Conservation (phyloP, 2,888 invertebrate species). For the Polydrusus tereticollis region DNA sequence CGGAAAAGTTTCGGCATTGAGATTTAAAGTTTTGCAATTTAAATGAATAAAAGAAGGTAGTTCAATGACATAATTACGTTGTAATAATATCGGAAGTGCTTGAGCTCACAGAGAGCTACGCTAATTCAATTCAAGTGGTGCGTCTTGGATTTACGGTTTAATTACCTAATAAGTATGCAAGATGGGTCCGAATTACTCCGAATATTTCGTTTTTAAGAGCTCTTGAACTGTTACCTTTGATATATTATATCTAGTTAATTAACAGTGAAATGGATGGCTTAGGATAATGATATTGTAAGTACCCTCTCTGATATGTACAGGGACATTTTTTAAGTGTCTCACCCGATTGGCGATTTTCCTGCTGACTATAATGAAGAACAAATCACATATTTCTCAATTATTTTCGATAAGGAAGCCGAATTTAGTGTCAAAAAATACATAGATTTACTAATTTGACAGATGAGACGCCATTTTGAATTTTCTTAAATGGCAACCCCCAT, state of each 20-base stretch:
- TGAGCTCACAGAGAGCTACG: conserved; percentile 8
- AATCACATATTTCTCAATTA: too few species aligned
- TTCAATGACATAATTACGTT: conserved; percentile 63
- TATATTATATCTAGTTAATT: conserved; percentile 40
- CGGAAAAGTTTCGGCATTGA: conserved; percentile 41
- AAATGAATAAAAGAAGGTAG: too few species aligned
- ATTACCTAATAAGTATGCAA: conserved; percentile 58
- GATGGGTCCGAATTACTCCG: conserved; percentile 52
- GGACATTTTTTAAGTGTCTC: too few species aligned
- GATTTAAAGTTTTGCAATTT: conserved; percentile 42
- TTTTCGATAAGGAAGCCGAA: too few species aligned
- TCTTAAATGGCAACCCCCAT: too few species aligned
- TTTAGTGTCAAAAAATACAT: too few species aligned
- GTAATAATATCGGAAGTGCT: conserved; percentile 62
- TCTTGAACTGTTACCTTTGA: conserved; percentile 40
- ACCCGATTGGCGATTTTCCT: too few species aligned
- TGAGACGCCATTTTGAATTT: too few species aligned
- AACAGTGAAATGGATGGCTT: conserved; percentile 12
- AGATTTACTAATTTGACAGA: too few species aligned
- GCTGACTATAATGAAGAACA: too few species aligned
- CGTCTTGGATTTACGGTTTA: conserved; percentile 51
- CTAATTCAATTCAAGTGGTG: conserved; percentile 18
- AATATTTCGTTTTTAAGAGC: conserved; percentile 39
- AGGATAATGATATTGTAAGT: neutral
- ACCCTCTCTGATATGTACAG: too few species aligned